Percentiles rank a stretch among this genome's conserved stretches.
Evolutionary conservation across 2,113 vertebrate species (phyloP).

Genomic region (Trichechus manatus): DNA sequence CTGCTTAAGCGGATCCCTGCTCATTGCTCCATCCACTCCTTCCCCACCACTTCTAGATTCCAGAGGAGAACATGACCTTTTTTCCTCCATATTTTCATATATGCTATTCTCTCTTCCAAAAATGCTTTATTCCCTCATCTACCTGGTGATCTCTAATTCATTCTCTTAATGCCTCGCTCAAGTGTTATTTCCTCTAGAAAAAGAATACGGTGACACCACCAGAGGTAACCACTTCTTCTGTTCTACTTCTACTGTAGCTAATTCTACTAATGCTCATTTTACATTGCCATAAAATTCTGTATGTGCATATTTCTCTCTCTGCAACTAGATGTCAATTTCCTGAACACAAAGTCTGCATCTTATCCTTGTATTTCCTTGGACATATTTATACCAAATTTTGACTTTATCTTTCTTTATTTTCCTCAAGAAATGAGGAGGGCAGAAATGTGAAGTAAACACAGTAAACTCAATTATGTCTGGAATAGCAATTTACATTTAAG

Average conservation of each 20-base stretch:
- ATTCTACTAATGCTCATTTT: slow-evolving; percentile 7
- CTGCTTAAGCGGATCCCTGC: not conserved
- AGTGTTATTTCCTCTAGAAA: slow-evolving; percentile 17
- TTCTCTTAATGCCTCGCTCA: not conserved
- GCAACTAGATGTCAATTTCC: slow-evolving; percentile 27
- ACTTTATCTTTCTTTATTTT: not conserved
- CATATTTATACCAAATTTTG: slow-evolving; percentile 12
- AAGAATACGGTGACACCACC: not conserved
- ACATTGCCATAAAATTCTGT: not conserved
- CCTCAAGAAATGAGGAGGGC: not conserved
- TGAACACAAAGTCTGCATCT: not conserved
- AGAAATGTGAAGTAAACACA: slow-evolving; percentile 46
- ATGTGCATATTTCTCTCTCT: not conserved
- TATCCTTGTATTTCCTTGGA: slow-evolving; percentile 22
- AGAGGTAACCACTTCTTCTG: not conserved
- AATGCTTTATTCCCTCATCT: not conserved
- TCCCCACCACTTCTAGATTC: not conserved
- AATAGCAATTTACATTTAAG: not conserved
- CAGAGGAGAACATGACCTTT: not conserved
- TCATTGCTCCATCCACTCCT: not conserved
- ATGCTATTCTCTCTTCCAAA: not conserved
- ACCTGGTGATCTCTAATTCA: slow-evolving; percentile 19
- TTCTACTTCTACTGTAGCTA: not conserved
- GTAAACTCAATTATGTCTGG: not conserved
- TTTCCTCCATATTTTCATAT: not conserved